phyloP scores from a whole-genome alignment of 2,113 vertebrate genomes.

The Empidonax alnorum region DNA sequence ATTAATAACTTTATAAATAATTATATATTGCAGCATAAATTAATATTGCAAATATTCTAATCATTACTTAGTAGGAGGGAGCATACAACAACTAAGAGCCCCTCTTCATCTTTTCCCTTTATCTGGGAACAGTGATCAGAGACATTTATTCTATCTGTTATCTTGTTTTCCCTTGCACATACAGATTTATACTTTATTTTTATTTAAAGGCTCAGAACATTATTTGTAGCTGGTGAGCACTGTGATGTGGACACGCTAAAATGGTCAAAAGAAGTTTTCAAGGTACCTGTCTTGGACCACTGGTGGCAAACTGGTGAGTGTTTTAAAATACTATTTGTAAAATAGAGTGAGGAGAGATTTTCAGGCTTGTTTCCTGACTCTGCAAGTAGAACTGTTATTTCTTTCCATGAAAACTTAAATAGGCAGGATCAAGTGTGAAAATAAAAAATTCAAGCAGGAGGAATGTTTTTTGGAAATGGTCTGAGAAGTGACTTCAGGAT shows the following conservation, averaged over 20 bases:
- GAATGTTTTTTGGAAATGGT: not conserved
- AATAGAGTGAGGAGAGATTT: not conserved
- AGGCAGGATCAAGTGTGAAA: not conserved
- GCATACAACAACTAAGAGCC: not conserved
- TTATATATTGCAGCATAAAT: not conserved
- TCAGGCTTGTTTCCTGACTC: not conserved
- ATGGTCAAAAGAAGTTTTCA: slow-evolving; percentile 90
- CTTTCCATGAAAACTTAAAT: not conserved
- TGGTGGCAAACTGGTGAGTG: slow-evolving; percentile 98
- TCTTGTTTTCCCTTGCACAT: not conserved
- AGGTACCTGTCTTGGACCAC: slow-evolving; percentile 94
- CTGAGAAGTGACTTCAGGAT: not conserved
- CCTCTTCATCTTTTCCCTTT: not conserved
- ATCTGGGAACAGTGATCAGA: not conserved
- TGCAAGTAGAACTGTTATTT: not conserved
- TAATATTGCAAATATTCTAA: not conserved
- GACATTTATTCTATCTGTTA: not conserved
- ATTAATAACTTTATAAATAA: no score
- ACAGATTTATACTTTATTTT: not conserved
- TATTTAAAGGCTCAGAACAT: slow-evolving; percentile 79
- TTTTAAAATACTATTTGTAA: not conserved
- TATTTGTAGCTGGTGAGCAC: slow-evolving; percentile 93
- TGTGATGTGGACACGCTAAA: slow-evolving; percentile 92
- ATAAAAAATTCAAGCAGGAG: not conserved
- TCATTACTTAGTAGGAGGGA: not conserved